These are phyloP conservation scores for Berghia stephanieae DNA, from an alignment of 1,140 invertebrate species.

Conservation along the genomic window DNA sequence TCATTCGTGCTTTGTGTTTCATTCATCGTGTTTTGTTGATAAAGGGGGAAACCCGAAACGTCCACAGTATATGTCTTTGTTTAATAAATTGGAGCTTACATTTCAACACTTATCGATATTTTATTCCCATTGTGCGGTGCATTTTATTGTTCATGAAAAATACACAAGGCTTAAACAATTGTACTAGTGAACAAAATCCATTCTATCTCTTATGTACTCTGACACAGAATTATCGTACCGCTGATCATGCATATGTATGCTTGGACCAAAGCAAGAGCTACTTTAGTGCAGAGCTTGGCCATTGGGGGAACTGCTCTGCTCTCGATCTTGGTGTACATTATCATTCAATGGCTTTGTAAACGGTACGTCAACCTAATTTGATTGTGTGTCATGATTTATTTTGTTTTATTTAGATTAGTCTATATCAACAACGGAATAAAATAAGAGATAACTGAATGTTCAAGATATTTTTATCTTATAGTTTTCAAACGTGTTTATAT, in stretches of 20 bases:
- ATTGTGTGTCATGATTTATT: background rate
- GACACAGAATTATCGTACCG: background rate
- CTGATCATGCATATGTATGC: background rate
- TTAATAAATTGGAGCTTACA: too few relatives aligned
- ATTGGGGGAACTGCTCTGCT: background rate
- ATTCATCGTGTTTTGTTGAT: too few relatives aligned
- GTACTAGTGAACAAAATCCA: background rate
- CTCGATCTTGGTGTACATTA: background rate
- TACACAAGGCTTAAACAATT: background rate
- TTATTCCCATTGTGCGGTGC: background rate
- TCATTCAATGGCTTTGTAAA: background rate
- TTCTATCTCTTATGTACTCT: background rate
- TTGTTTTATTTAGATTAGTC: background rate
- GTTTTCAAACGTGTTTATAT: background rate
- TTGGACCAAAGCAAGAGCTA: background rate
- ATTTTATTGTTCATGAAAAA: background rate
- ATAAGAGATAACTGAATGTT: background rate
- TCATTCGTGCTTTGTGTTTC: too few relatives aligned
- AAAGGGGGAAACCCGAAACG: too few relatives aligned
- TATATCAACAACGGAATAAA: background rate
- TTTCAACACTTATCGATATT: background rate
- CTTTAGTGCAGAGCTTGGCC: background rate
- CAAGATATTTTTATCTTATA: background rate
- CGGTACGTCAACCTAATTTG: background rate
- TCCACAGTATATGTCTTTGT: too few relatives aligned